phyloP scores from a whole-genome alignment of 2,888 invertebrate species.

The Leptinotarsa juncta region DNA sequence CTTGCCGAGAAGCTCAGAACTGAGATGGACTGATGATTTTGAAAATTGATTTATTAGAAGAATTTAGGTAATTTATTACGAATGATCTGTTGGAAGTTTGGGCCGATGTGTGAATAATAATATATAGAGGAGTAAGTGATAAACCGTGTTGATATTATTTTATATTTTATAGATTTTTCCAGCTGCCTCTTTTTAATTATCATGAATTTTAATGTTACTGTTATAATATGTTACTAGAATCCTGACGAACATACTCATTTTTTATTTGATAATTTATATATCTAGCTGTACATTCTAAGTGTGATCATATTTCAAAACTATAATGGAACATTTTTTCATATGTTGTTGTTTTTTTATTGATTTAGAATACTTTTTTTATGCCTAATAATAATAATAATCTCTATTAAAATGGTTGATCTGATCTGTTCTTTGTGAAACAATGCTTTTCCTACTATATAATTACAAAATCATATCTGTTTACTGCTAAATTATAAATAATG shows the following conservation, averaged over 20 bases:
- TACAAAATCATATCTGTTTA: too few species aligned
- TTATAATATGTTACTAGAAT: constrained; percentile 43
- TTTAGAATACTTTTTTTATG: too few species aligned
- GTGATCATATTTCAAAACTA: constrained; percentile 47
- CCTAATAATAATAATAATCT: too few species aligned
- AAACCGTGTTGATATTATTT: constrained; percentile 46
- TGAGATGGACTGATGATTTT: constrained; percentile 68
- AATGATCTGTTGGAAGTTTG: constrained; percentile 32
- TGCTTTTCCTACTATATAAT: too few species aligned
- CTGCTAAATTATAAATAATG: too few species aligned
- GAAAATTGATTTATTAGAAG: constrained; percentile 53
- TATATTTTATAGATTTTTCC: constrained; percentile 44
- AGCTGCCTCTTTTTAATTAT: constrained; percentile 45
- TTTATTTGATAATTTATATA: constrained; percentile 42
- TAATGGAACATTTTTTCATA: constrained; percentile 50
- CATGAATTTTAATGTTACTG: constrained; percentile 47
- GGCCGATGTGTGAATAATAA: constrained; percentile 25
- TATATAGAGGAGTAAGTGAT: constrained; percentile 40
- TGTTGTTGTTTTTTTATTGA: constrained; percentile 45
- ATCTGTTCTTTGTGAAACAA: too few species aligned
- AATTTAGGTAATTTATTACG: constrained; percentile 31
- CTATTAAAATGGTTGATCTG: too few species aligned
- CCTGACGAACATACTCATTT: constrained; percentile 41
- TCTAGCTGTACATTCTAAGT: constrained; percentile 35
- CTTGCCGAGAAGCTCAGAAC: constrained; percentile 56